Evolutionary conservation across 2,888 invertebrate species (phyloP), one percentile per base, ranked within the genome.

Genomic region (Itoplectis maculator): DNA sequence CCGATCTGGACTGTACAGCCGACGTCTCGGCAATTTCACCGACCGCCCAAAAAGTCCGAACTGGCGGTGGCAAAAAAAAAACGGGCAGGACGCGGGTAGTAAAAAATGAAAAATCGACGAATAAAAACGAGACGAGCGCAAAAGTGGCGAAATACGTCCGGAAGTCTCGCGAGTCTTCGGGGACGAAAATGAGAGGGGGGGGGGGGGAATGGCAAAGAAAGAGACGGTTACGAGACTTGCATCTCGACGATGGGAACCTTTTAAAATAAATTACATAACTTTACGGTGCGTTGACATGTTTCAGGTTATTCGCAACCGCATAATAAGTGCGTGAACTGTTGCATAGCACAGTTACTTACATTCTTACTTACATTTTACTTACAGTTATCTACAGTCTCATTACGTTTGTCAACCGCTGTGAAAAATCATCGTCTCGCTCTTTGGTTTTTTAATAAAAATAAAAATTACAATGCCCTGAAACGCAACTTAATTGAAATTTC

Each of bases 201-300:
- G n/a, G n/a, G n/a, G n/a, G n/a, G n/a, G n/a, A n/a, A n/a, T n/a
- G 13, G 35, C 20, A 35, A n/a, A 29, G 9, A 35, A 4, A 5
- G 56, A n/a, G n/a, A n/a, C 35, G 35, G 13, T 56, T 56, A 35
- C 56, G 35, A 13, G 56, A 20, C 29, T n/a, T n/a, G 56, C 56
- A 56, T 56, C 56, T 35, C 7, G 29, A n/a, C n/a, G n/a, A 35
- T 56, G 35, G 56, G 56, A 29, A 23, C 56, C 18, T 29, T 56
- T 35, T n/a, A 56, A 35, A 56, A 56, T 23, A 56, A 56, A 56
- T 23, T 56, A 56, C 56, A 56, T n/a, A 35, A 56, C 20, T 35
- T 35, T 56, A 56, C 56, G 29, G 13, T 29, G n/a, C 56, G 56
- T 23, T 56, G 56, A 56, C 56, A 56, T 56, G 29, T 56, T 56